phyloP scores from a whole-genome alignment of 1,140 invertebrate species.

The Lepidostoma basale region DNA sequence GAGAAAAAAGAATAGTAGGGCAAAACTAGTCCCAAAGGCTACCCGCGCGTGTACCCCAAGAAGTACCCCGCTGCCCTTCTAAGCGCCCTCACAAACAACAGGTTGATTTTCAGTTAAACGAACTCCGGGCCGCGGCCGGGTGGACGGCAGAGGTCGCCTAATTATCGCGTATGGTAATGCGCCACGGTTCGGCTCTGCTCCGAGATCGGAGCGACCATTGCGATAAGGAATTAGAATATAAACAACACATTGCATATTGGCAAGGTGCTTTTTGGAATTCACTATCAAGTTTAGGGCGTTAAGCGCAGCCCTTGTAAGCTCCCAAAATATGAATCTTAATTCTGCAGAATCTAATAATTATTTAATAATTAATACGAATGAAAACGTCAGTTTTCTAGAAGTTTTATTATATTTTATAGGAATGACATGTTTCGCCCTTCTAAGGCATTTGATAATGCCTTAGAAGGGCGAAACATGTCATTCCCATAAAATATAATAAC shows the following conservation, averaged over 20 bases:
- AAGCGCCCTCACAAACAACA: constrained; percentile 29
- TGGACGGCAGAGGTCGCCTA: constrained; percentile 19
- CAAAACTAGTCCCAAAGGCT: neutral
- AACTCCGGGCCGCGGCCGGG: constrained; percentile 15
- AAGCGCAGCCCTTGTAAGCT: too few species aligned
- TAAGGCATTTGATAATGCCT: too few species aligned
- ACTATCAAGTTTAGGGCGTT: too few species aligned
- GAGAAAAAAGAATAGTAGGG: too few species aligned
- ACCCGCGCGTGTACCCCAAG: neutral
- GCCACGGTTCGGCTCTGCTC: neutral
- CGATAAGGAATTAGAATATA: constrained; percentile 1
- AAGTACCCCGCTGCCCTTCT: neutral
- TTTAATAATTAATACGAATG: too few species aligned
- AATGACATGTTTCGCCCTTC: too few species aligned
- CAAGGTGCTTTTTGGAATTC: neutral
- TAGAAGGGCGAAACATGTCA: too few species aligned
- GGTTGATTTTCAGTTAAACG: constrained; percentile 41
- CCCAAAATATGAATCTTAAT: too few species aligned
- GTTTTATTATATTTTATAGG: too few species aligned
- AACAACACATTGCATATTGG: constrained; percentile 13
- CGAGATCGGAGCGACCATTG: neutral
- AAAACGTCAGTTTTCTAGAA: too few species aligned
- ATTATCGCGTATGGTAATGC: constrained; percentile 34
- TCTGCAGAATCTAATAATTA: too few species aligned
- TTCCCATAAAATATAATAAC: too few species aligned